These are phyloP conservation scores for Elachura formosa DNA, from an alignment of 2,113 vertebrate species.

Conservation along the genomic window DNA sequence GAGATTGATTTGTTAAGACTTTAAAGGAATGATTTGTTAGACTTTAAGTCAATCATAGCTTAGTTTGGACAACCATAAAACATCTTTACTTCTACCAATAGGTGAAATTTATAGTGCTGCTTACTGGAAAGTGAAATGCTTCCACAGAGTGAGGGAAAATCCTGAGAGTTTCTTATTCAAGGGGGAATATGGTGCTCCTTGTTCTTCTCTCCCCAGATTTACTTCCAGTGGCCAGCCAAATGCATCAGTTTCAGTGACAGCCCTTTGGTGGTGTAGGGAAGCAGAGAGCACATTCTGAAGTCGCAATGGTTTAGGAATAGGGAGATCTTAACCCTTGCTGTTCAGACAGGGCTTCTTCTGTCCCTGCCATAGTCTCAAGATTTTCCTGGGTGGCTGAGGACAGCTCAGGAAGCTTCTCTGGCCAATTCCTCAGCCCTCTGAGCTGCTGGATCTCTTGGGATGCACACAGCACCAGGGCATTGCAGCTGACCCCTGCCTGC, in stretches of 20 bases:
- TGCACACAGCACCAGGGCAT: background rate
- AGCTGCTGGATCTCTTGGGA: background rate
- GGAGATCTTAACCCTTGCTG: background rate
- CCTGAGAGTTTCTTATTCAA: background rate
- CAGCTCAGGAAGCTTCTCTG: background rate
- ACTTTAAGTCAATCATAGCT: conserved; percentile 32
- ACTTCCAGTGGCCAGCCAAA: background rate
- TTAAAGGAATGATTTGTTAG: background rate
- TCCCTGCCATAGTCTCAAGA: background rate
- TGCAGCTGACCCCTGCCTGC: accelerated
- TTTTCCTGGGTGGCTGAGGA: background rate
- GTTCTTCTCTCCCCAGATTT: background rate
- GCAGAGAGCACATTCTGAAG: background rate
- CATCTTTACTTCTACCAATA: conserved; percentile 2
- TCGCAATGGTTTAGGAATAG: background rate
- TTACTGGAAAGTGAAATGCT: background rate
- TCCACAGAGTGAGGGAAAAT: background rate
- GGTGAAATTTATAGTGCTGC: conserved; percentile 12
- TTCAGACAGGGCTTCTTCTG: background rate
- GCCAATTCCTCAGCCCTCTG: background rate
- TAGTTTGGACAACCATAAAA: conserved; percentile 22
- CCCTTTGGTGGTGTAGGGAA: background rate
- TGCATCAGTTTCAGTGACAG: background rate
- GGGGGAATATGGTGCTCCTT: background rate
- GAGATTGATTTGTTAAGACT: conserved; percentile 5